Evolutionary conservation across 2,797 vertebrate genomes (phyloP).

Genomic region (Poecilia gillii): DNA sequence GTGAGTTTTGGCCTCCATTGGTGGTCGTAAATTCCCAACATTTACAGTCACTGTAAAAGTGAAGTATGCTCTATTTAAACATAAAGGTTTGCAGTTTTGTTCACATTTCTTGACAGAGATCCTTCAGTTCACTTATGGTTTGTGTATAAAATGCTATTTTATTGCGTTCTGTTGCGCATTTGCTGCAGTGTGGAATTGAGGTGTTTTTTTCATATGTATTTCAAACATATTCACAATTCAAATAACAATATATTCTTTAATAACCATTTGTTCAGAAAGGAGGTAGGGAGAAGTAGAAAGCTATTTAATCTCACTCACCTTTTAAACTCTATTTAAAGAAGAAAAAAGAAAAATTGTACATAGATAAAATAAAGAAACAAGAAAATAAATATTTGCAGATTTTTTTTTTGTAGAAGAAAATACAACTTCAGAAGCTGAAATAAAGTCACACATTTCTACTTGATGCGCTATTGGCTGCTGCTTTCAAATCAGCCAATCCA

Average conservation of each 20-base stretch:
- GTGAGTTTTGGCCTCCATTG: slow-evolving; percentile 8
- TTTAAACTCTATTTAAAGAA: too few relatives aligned
- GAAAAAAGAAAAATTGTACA: too few relatives aligned
- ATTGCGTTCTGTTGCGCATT: background rate
- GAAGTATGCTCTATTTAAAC: background rate
- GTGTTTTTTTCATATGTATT: background rate
- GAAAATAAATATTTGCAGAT: too few relatives aligned
- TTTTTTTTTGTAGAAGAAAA: background rate
- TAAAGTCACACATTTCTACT: background rate
- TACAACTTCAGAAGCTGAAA: background rate
- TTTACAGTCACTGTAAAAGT: background rate
- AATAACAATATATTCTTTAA: too few relatives aligned
- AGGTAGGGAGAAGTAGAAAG: too few relatives aligned
- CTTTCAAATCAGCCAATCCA: background rate
- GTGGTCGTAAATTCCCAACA: background rate
- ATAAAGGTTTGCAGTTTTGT: background rate
- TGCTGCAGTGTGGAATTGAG: background rate
- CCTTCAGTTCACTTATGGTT: background rate
- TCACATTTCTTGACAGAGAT: background rate
- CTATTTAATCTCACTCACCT: too few relatives aligned
- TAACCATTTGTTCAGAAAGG: too few relatives aligned
- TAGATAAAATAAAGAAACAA: too few relatives aligned
- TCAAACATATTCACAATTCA: too few relatives aligned
- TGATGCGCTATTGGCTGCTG: background rate
- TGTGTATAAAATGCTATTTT: background rate